phyloP scores from a whole-genome alignment of 2,888 invertebrate genomes.

The Rhagonycha lutea region DNA sequence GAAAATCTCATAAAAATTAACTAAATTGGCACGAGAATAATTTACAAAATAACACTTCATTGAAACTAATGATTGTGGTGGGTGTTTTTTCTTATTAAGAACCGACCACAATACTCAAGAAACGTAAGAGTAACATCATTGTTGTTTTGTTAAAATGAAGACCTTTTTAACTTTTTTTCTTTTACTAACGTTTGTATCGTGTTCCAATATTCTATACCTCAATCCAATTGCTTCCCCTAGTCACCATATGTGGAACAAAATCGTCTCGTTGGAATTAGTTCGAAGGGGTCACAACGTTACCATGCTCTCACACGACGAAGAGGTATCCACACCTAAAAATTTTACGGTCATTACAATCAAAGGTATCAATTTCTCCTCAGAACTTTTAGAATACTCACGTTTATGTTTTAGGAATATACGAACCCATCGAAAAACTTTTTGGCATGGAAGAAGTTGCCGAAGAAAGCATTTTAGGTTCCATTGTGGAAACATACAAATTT shows the following conservation, averaged over 20 bases:
- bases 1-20: too few relatives aligned
- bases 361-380: background rate
- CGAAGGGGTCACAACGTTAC: constrained; percentile 29
- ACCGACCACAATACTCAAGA: too few relatives aligned
- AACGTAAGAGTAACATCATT: too few relatives aligned
- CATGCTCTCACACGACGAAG: constrained; percentile 19
- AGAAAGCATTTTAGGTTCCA: background rate
- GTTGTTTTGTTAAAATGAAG: too few relatives aligned
- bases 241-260: constrained; percentile 29
- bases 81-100: too few relatives aligned
- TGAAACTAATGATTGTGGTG: too few relatives aligned
- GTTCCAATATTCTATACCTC: constrained; percentile 29
- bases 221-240: constrained; percentile 21
- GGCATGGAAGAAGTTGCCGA: background rate
- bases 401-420: background rate
- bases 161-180: background rate
- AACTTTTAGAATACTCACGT: background rate
- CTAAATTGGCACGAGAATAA: too few relatives aligned
- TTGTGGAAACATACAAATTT: background rate
- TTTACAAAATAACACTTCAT: too few relatives aligned
- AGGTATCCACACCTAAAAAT: constrained; percentile 10
- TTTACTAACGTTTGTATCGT: background rate
- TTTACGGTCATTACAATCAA: constrained; percentile 7
- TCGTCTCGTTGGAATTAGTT: constrained; percentile 17
- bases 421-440: background rate